phyloP scores from a whole-genome alignment of 2,797 vertebrate species.

The Cynopterus sphinx region DNA sequence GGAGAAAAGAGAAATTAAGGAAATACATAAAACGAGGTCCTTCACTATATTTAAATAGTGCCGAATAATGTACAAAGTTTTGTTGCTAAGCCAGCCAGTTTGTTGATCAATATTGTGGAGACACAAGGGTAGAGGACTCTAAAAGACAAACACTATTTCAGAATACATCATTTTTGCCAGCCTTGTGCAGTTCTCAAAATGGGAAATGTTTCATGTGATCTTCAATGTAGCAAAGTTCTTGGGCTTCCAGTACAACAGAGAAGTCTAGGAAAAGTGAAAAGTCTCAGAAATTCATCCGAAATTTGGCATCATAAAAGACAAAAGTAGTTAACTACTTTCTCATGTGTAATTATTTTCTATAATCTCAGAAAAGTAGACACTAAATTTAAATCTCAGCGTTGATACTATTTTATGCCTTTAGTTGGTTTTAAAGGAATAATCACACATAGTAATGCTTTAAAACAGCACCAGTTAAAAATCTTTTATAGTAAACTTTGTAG shows the following conservation, averaged over 20 bases:
- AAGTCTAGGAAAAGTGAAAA: neutral
- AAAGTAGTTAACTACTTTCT: neutral
- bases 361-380: neutral
- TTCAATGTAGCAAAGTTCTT: neutral
- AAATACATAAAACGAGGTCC: slow-evolving; percentile 29
- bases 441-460: neutral
- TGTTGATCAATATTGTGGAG: slow-evolving; percentile 12
- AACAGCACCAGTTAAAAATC: neutral
- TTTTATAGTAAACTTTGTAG: neutral
- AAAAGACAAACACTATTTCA: slow-evolving; percentile 58
- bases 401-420: neutral
- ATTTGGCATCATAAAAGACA: neutral
- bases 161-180: slow-evolving; percentile 50
- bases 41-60: slow-evolving; percentile 57
- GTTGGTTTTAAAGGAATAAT: neutral
- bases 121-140: slow-evolving; percentile 36
- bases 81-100: slow-evolving; percentile 67
- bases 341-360: neutral
- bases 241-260: neutral
- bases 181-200: neutral
- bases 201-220: neutral
- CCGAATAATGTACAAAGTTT: slow-evolving; percentile 60
- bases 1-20: slow-evolving; percentile 23
- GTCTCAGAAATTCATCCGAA: neutral
- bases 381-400: neutral